Conservation (phyloP, 92 coral and sea anemone species). For the Paramuricea clavata region DNA sequence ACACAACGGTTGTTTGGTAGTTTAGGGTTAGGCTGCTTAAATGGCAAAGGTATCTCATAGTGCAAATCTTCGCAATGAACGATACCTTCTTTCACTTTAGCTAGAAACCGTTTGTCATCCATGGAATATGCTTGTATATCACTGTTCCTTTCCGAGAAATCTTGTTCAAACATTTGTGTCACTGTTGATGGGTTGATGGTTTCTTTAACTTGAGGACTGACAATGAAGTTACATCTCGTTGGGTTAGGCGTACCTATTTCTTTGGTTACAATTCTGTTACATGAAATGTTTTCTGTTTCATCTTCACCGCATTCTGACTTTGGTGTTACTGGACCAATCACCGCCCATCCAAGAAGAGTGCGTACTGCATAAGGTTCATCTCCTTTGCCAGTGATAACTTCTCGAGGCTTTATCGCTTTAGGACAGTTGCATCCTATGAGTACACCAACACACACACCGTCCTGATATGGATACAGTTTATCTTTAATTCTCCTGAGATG, state of each 20-base stretch:
- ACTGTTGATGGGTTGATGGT: conserved; percentile 1
- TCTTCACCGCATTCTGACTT: not conserved
- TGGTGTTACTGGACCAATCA: conserved; percentile 50
- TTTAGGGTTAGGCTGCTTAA: conserved; percentile 3
- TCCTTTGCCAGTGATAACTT: conserved; percentile 60
- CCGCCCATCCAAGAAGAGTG: conserved; percentile 62
- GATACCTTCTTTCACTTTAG: conserved; percentile 28
- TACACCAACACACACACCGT: not conserved
- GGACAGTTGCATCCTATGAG: conserved; percentile 61
- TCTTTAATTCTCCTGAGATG: conserved; percentile 41
- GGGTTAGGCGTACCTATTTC: conserved; percentile 9
- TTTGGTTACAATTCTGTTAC: conserved; percentile 42
- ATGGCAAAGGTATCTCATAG: conserved; percentile 59
- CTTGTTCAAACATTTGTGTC: conserved; percentile 46
- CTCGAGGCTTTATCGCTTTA: conserved; percentile 65
- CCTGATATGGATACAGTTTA: not conserved
- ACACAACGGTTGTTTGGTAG: conserved; percentile 58
- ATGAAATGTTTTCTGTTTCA: conserved; percentile 6
- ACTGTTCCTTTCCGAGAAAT: conserved; percentile 24
- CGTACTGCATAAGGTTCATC: conserved; percentile 64
- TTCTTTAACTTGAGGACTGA: conserved; percentile 40
- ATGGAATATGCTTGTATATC: conserved; percentile 18
- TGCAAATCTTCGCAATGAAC: conserved; percentile 27
- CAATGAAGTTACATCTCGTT: conserved; percentile 27
- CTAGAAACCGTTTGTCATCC: conserved; percentile 42